Base-by-base conservation (phyloP, 2,888 invertebrate species). In the Polymixis lichenea region DNA sequence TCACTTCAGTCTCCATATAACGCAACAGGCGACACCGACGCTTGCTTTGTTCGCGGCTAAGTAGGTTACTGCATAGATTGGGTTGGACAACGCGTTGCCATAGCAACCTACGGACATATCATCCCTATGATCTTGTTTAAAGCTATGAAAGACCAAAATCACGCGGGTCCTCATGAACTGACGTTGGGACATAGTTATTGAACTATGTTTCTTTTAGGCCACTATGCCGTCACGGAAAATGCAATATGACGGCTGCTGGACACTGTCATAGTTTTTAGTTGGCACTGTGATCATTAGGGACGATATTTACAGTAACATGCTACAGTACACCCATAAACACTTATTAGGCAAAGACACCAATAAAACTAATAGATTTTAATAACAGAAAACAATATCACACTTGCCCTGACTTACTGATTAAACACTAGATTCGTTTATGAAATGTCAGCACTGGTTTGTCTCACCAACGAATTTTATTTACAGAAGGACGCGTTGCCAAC, bases 1-100 rank as follows among this genome's bases (percentile, higher is more conserved):
- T 92, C 91, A 93, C 93, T 93, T 94, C 94, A 95, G 94, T 94
- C 94, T 94, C 94, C 88, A 90, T 88, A 89, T 84, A 87, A 86
- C 85, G 88, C 85, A 77, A 78, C 85, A 77, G 76, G 85, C 87
- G 80, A 80, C 80, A 15, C 75, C 79, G 81, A 64, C 72, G 60
- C 72, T 61, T 25, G 61, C 58, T 77, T 76, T 79, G 88, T 78
- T 83, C 83, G 65, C 75, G 38, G 58, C 56, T 15, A 60, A 64
- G 51, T 83, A 68, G 55, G 67, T 28, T 53, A 61, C 55, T 55
- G 75, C 58, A 60, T 49, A 68, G 68, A 53, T 49, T 55, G 46
- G 49, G 62, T 53, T 58, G 11, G 79, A 61, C 70, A 74, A 78
- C 72, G 71, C 67, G 80, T 69, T 79, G 79, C 74, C 43, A 19